phyloP scores from a whole-genome alignment of 2,113 vertebrate species.

The Argyrosomus japonicus region DNA sequence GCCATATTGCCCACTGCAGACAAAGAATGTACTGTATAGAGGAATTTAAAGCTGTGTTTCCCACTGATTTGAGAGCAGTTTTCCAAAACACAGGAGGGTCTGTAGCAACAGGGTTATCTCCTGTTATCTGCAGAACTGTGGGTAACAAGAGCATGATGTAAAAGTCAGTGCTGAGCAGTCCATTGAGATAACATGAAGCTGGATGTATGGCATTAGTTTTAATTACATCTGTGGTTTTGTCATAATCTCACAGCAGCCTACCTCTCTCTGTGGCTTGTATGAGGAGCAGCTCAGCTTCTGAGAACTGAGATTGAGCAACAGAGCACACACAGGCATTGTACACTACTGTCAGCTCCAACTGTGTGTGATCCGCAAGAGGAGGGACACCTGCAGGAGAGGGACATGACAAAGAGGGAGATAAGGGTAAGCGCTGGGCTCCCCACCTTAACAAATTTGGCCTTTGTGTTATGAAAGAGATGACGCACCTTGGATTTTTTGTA shows the following conservation, averaged over 20 bases:
- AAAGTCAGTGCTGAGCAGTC: conserved; percentile 9
- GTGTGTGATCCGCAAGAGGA: conserved; percentile 56
- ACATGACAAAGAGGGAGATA: not conserved
- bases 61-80: conserved; percentile 56
- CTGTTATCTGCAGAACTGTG: conserved; percentile 71
- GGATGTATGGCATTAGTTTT: not conserved
- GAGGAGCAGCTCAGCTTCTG: conserved; percentile 71
- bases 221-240: not conserved
- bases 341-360: conserved; percentile 79
- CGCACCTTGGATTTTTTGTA: conserved; percentile 82
- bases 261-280: conserved; percentile 74
- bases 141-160: not conserved
- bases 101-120: conserved; percentile 11
- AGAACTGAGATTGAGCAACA: conserved; percentile 59
- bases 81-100: conserved; percentile 72
- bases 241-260: conserved; percentile 34
- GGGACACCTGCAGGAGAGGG: conserved; percentile 74
- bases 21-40: conserved; percentile 70
- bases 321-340: conserved; percentile 79
- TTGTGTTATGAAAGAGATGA: not conserved
- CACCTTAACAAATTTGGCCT: not conserved
- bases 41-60: conserved; percentile 36
- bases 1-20: conserved; percentile 83
- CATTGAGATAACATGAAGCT: not conserved
- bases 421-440: not conserved